phyloP scores from a whole-genome alignment of 2,888 invertebrate species.

The Chironomus tentans region DNA sequence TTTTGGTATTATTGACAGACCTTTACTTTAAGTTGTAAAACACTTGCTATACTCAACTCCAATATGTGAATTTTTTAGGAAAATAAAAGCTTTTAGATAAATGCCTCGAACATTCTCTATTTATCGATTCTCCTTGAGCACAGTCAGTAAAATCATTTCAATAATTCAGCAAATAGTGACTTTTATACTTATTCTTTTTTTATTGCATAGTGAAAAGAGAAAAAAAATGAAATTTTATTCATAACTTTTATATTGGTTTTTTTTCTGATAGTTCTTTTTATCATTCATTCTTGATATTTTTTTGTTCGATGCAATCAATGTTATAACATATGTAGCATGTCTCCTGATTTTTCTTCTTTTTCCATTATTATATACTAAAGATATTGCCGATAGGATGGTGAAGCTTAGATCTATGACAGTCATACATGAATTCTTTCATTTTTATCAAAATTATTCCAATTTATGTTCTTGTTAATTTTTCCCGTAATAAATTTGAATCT shows the following conservation, averaged over 20 bases:
- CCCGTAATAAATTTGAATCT: too few relatives aligned
- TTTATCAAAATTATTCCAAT: neutral
- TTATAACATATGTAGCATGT: conserved; percentile 14
- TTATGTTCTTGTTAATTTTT: neutral
- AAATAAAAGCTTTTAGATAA: too few relatives aligned
- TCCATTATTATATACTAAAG: neutral
- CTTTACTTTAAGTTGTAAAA: too few relatives aligned
- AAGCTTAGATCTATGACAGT: neutral
- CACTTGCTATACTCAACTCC: too few relatives aligned
- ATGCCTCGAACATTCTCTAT: too few relatives aligned
- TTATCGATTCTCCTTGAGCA: too few relatives aligned
- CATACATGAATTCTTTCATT: neutral
- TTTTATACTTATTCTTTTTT: neutral
- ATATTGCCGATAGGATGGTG: neutral
- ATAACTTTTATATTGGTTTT: neutral
- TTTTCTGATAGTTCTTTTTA: neutral
- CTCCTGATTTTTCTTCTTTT: neutral
- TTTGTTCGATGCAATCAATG: neutral
- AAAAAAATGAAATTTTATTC: neutral
- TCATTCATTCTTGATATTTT: neutral
- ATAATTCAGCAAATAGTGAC: neutral
- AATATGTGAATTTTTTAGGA: too few relatives aligned
- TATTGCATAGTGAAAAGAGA: neutral
- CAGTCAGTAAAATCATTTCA: neutral
- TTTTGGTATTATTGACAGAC: too few relatives aligned